These are phyloP conservation scores for Thryonomys swinderianus DNA, from an alignment of 2,113 vertebrate genomes.

Conservation along the genomic window DNA sequence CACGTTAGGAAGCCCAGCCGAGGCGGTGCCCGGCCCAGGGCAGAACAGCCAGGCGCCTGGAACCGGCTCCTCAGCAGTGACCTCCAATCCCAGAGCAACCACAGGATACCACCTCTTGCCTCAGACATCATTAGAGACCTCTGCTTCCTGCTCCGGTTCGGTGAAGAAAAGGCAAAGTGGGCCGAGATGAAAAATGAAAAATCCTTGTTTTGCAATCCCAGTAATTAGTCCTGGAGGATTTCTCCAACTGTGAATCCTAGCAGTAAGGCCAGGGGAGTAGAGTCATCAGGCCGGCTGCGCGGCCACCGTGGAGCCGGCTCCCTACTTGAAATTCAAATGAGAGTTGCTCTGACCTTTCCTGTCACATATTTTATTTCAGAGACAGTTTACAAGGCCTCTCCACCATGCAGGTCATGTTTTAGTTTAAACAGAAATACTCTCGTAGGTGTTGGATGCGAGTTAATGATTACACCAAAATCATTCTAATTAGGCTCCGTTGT, in stretches of 20 bases:
- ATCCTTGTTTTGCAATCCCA: slow-evolving; percentile 86
- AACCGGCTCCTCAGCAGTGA: slow-evolving; percentile 62
- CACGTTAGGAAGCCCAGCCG: slow-evolving; percentile 55
- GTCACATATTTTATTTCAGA: slow-evolving; percentile 89
- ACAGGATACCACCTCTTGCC: slow-evolving; percentile 80
- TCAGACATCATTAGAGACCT: slow-evolving; percentile 79
- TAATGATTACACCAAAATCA: slow-evolving; percentile 92
- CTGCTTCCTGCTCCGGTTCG: slow-evolving; percentile 72
- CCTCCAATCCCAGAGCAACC: slow-evolving; percentile 74
- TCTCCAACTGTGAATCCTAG: slow-evolving; percentile 84
- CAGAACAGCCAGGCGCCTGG: slow-evolving; percentile 72
- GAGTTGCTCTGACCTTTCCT: slow-evolving; percentile 88
- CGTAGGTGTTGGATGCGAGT: slow-evolving; percentile 90
- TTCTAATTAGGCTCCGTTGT: slow-evolving; percentile 91
- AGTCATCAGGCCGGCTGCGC: slow-evolving; percentile 68
- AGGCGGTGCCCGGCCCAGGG: slow-evolving; percentile 61
- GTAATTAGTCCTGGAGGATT: slow-evolving; percentile 91
- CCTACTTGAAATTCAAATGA: slow-evolving; percentile 91
- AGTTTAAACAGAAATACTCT: slow-evolving; percentile 92
- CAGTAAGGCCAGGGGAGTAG: slow-evolving; percentile 78
- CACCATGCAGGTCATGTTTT: slow-evolving; percentile 91
- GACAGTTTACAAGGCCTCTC: slow-evolving; percentile 91
- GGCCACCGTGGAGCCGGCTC: slow-evolving; percentile 71
- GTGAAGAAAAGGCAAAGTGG: slow-evolving; percentile 62
- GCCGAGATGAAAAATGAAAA: slow-evolving; percentile 74